These are phyloP conservation scores for Protonemura montana DNA, from an alignment of 2,888 invertebrate genomes.

Conservation along the genomic window DNA sequence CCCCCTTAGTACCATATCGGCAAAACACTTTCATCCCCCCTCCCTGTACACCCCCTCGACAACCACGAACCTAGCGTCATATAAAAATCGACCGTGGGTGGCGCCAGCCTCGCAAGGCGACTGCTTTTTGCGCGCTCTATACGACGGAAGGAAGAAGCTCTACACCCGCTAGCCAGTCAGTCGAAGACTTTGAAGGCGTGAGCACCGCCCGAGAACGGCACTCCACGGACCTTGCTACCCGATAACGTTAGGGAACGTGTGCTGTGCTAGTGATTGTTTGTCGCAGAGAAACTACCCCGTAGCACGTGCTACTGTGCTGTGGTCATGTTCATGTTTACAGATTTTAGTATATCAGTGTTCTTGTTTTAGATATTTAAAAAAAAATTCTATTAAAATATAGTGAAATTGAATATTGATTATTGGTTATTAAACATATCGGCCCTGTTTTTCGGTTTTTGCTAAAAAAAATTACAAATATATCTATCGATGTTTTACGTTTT, in stretches of 20 bases:
- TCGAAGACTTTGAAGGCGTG: not conserved
- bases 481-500: not conserved
- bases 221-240: too few relatives aligned
- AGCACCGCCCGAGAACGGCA: not conserved
- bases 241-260: not conserved
- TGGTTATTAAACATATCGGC: too few relatives aligned
- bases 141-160: not conserved
- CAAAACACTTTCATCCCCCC: not conserved
- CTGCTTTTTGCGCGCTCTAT: not conserved
- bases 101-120: too few relatives aligned
- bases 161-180: not conserved
- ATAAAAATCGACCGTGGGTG: not conserved
- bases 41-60: not conserved
- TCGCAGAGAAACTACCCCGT: too few relatives aligned
- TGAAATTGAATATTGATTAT: too few relatives aligned
- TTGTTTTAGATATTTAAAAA: not conserved
- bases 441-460: too few relatives aligned
- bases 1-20: too few relatives aligned
- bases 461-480: not conserved
- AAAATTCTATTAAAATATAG: not conserved
- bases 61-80: not conserved
- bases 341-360: constrained; percentile 7
- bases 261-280: not conserved
- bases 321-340: not conserved
- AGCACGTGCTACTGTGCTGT: not conserved